phyloP scores from a whole-genome alignment of 30 jellyfish, hydroid and myxozoan genomes.

The Hydractinia symbiolongicarpus region DNA sequence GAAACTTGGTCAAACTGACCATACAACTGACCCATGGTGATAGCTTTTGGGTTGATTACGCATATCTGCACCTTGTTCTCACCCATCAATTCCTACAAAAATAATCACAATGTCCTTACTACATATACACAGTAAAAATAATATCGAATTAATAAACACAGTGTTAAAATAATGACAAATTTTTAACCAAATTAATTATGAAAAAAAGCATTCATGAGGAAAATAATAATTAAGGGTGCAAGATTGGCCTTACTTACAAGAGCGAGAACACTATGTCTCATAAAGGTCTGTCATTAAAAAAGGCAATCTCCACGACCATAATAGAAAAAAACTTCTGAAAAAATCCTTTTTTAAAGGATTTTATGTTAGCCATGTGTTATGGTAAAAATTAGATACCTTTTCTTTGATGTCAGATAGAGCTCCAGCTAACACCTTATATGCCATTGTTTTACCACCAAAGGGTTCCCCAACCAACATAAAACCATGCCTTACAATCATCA shows the following conservation, averaged over 20 bases:
- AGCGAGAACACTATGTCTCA: no score
- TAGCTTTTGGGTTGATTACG: constrained; percentile 93
- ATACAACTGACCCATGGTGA: constrained; percentile 95
- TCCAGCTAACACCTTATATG: constrained; percentile 81
- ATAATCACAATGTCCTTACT: neutral
- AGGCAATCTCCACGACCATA: neutral
- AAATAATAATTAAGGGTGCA: no score
- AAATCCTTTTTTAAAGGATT: neutral
- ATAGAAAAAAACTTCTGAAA: neutral
- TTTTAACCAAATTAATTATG: neutral
- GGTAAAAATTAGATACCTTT: constrained; percentile 37
- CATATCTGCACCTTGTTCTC: constrained; percentile 87
- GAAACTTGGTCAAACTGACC: constrained; percentile 98
- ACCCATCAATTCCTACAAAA: constrained; percentile 69
- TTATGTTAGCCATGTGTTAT: neutral
- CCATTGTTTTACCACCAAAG: constrained; percentile 97
- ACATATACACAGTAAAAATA: neutral
- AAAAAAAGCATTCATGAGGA: neutral
- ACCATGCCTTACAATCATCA: constrained; percentile 98
- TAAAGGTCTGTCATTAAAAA: neutral
- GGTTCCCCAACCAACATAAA: constrained; percentile 99
- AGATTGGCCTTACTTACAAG: no score
- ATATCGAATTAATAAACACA: neutral
- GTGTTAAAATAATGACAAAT: neutral
- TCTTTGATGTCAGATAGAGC: constrained; percentile 89